Conservation (phyloP, 2,113 vertebrate genomes). For the Centropus bengalensis region DNA sequence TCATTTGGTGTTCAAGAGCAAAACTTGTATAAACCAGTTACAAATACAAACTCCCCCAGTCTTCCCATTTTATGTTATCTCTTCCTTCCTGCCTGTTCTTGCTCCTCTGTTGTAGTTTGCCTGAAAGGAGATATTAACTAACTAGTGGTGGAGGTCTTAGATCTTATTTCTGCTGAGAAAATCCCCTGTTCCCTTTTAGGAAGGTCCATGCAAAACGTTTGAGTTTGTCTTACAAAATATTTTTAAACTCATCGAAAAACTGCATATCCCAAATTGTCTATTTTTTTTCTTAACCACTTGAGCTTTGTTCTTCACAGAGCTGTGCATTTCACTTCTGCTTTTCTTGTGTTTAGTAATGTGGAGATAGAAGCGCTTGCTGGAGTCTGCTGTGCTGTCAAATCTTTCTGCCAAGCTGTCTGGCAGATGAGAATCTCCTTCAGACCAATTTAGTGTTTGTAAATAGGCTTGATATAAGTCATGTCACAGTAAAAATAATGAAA, state of each 20-base stretch:
- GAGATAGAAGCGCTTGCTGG: not conserved
- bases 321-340: not conserved
- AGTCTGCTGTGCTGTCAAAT: conserved; percentile 23
- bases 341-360: not conserved
- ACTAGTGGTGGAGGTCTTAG: not conserved
- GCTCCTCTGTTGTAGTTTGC: not conserved
- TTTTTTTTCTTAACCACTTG: not conserved
- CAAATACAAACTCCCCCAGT: fast-evolving
- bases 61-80: not conserved
- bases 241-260: not conserved
- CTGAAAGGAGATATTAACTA: not conserved
- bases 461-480: conserved; percentile 49
- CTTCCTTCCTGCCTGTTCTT: not conserved
- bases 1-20: not conserved
- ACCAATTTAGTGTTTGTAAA: conserved; percentile 31
- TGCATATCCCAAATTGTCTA: not conserved
- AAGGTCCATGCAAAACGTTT: not conserved
- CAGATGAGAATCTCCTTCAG: conserved; percentile 25
- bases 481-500: conserved; percentile 60
- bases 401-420: conserved; percentile 10
- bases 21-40: not conserved
- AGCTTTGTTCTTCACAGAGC: not conserved
- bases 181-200: not conserved
- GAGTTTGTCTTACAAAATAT: not conserved
- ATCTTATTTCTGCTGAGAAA: not conserved